Base-by-base conservation (phyloP, 2,888 invertebrate species). In the Crioceris asparagi region DNA sequence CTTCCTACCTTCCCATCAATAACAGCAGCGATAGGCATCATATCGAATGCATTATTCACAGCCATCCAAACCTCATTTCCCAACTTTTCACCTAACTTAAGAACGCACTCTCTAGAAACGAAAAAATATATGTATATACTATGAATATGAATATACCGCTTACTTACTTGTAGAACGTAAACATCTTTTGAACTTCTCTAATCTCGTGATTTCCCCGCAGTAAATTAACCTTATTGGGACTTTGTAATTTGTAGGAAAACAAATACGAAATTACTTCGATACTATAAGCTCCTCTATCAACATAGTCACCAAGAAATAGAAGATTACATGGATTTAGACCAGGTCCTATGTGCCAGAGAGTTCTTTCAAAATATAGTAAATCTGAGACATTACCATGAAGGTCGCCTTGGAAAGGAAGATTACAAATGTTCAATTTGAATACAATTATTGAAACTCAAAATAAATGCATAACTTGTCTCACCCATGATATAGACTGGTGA, bases 171-270 rank as follows among this genome's bases (percentile, higher is more conserved):
- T 74, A 68, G 58, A 84, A 84, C 0, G 78, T 74, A 59, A 81
- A 83, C 72, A 75, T 75, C 60, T 74, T 75, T 62, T 84, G 83
- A 32, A 83, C 75, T 43, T 73, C 72, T 39, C 82, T 62, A n/a
- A 79, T 72, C 64, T 84, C 84, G 58, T 84, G 83, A 59, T 84
- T 84, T 1, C 83, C 84, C 32, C 83, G 64, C 12, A 84, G 52
- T 40, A 84, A 57, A 46, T 67, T 67, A 39, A 83, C 69, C 41
- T 76, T 77, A 14, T 62, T 56, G 1, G 83, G 81, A 1, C 75
- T 70, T 53, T 79, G 71, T 31, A 81, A 54, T 61, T 84, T 84
- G 50, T 79, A 76, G 2, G 79, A 72, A 46, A 84, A 69, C 35
- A 84, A 61, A 53, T 83, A 82, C 0, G 78, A 70, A 44, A 83